Base-by-base conservation (phyloP, 1,140 invertebrate species). In the Trichoplusia ni region DNA sequence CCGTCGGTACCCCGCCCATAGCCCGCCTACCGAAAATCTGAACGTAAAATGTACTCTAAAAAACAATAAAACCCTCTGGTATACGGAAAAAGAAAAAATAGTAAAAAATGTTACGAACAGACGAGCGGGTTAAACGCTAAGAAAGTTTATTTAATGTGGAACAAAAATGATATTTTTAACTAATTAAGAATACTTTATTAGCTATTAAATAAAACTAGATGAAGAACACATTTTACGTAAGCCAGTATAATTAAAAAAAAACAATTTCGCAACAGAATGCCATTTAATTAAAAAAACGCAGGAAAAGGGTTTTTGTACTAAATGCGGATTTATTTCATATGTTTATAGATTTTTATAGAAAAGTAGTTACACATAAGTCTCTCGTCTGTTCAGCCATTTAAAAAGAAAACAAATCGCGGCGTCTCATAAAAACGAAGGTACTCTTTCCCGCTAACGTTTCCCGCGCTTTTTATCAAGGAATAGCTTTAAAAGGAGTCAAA, bases 21-120 rank as follows among this genome's bases (percentile, higher is more conserved):
- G 44, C 46, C 79, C 86, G 86, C 86, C 86, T 85, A 86, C 84
- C 84, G 86, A 86, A 89, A 80, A 85, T 74, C 74, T 70, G 72
- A 79, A 73, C 71, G 80, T 81, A 81, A 84, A 85, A 81, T 65
- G 69, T 58, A 59, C 65, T 49, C 63, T 67, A 81, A 86, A 89
- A 86, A 84, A 80, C 78, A 84, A 84, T 82, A 84, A 87, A 83
- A 84, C 63, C 74, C 66, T 75, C 80, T 80, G 25, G 69, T 67
- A 33, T 35, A 19, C 18, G 19, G 33, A 16, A 54, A 19, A 29
- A 44, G n/a, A 58, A 58, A 58, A 58, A 44, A 29, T 19, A 40
- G 21, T n/a, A 27, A 27, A 27, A 42, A 42, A 42, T 21, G 38
- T 21, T n/a, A 42, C 21, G 38, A 9, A 58, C 21, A 58, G 37